Percentiles rank a stretch among this genome's conserved stretches.
phyloP scores from a whole-genome alignment of 2,888 invertebrate genomes.

The Hylaea fasciaria region DNA sequence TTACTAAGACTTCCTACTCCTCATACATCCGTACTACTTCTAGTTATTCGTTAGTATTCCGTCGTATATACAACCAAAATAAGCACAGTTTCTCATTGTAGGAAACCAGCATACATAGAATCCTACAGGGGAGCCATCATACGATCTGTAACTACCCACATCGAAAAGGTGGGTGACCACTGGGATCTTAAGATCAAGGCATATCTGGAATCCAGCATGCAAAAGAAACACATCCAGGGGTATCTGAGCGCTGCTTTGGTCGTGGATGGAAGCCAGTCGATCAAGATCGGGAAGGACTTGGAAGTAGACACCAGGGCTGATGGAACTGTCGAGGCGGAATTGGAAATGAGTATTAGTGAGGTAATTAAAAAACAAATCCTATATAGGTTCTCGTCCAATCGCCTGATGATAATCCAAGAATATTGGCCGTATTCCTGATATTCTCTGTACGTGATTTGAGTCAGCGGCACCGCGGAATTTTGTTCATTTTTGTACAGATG shows the following conservation, averaged over 20 bases:
- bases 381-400: no score
- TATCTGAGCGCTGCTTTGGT: conserved; percentile 59
- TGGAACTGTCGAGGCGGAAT: conserved; percentile 61
- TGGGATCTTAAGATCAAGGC: conserved; percentile 66
- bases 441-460: no score
- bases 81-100: conserved; percentile 47
- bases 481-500: no score
- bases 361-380: conserved; percentile 56
- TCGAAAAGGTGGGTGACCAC: conserved; percentile 50
- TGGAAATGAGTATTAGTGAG: conserved; percentile 66
- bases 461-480: no score
- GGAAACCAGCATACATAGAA: conserved; percentile 88
- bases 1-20: no score
- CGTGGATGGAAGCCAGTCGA: conserved; percentile 62
- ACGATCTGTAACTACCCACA: conserved; percentile 84
- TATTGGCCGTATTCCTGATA: no score
- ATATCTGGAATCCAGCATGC: conserved; percentile 62
- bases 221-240: conserved; percentile 54
- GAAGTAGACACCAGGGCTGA: conserved; percentile 53
- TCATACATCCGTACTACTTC: no score
- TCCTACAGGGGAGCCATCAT: conserved; percentile 87
- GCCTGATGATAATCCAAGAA: no score
- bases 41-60: no score
- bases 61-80: background rate
- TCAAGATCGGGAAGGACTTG: conserved; percentile 55